These are phyloP conservation scores for Planiliza haematocheilus DNA, from an alignment of 2,113 vertebrate genomes.

Conservation along the genomic window DNA sequence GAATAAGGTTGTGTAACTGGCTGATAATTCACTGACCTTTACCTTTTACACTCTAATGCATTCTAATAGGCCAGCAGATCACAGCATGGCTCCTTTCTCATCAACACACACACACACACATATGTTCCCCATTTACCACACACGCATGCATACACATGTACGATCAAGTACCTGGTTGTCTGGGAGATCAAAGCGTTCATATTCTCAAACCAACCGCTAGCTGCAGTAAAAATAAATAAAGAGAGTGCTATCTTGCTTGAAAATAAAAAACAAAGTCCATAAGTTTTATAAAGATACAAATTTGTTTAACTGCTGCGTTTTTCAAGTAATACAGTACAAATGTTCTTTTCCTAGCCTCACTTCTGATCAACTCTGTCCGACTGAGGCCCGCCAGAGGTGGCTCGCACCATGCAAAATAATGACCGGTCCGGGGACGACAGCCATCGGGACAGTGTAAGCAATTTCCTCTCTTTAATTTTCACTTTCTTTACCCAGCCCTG, in stretches of 20 bases:
- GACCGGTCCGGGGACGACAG: conserved; percentile 71
- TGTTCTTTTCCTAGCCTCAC: background rate
- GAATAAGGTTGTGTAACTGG: conserved; percentile 69
- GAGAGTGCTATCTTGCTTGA: background rate
- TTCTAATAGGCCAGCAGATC: conserved; percentile 64
- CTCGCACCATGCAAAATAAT: conserved; percentile 77
- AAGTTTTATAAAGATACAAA: too few species aligned
- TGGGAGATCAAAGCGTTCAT: conserved; percentile 57
- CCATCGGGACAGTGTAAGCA: conserved; percentile 72
- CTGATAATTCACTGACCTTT: conserved; percentile 81
- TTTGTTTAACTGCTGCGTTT: too few species aligned
- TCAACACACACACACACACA: conserved; percentile 35
- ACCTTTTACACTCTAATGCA: conserved; percentile 74
- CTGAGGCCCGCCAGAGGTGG: conserved; percentile 55
- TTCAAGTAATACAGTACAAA: too few species aligned
- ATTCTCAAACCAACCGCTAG: conserved; percentile 29
- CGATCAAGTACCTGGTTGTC: conserved; percentile 53
- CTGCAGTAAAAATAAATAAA: background rate
- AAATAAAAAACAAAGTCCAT: conserved; percentile 19
- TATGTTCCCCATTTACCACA: conserved; percentile 20
- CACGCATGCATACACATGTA: conserved; percentile 35
- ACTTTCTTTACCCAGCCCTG: background rate
- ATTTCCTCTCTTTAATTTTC: background rate
- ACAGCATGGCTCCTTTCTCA: conserved; percentile 43
- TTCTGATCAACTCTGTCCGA: conserved; percentile 31